phyloP scores from a whole-genome alignment of 37 sponge, comb jelly and placozoan species.

The Axinella damicornis region DNA sequence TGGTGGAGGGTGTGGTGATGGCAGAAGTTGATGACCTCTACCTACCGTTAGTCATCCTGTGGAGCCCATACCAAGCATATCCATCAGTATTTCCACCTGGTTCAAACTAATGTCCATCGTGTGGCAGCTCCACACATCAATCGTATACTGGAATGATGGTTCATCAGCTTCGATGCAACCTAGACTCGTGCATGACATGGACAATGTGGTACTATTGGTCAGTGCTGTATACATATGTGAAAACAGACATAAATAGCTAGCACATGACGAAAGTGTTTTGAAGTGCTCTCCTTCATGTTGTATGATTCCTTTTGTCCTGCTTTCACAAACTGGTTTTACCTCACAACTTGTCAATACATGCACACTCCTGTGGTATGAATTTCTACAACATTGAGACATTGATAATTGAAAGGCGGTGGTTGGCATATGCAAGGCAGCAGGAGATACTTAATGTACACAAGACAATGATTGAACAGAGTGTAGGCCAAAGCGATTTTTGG shows the following conservation, averaged over 20 bases:
- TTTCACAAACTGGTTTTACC: slow-evolving; percentile 34
- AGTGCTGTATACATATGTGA: slow-evolving; percentile 23
- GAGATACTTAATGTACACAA: slow-evolving; percentile 2
- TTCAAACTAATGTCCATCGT: too few species aligned
- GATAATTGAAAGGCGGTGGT: slow-evolving; percentile 4
- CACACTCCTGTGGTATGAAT: slow-evolving; percentile 12
- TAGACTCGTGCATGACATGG: slow-evolving; percentile 27
- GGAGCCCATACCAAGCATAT: neutral
- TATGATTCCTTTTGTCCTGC: slow-evolving; percentile 4
- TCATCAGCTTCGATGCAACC: slow-evolving; percentile 15
- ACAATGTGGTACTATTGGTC: slow-evolving; percentile 16
- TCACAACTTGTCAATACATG: neutral
- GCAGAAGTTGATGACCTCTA: too few species aligned
- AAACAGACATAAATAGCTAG: slow-evolving; percentile 28
- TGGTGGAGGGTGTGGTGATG: too few species aligned
- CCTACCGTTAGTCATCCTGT: too few species aligned
- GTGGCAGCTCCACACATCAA: too few species aligned
- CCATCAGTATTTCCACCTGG: neutral
- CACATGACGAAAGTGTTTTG: slow-evolving; percentile 33
- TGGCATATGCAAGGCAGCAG: slow-evolving; percentile 3
- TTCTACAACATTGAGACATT: slow-evolving; percentile 38
- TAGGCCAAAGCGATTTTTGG: neutral
- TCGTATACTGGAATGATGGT: slow-evolving; percentile 54
- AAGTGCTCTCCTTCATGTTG: neutral
- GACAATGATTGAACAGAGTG: neutral